Evolutionary conservation across 2,113 vertebrate species (phyloP), one percentile per base, ranked within the genome.

Genomic region (Salvator merianae): DNA sequence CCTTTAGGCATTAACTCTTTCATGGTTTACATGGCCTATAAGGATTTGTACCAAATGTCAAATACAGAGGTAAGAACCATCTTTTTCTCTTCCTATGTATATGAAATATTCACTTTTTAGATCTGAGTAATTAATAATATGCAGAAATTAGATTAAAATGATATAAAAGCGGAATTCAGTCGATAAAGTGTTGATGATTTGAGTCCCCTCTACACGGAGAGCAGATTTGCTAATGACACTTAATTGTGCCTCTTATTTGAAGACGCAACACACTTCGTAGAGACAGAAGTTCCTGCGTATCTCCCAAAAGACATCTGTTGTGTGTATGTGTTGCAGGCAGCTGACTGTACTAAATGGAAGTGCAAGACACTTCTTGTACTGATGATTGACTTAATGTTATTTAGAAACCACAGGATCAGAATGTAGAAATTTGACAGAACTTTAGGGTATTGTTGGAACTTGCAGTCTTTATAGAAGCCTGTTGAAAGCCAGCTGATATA

Each of bases 11-110:
- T 99, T 84, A 99, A 99, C 92, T 98, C 98, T 7, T 99, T 99
- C 97, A 98, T 99, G 95, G 98, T 99, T 92, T 98, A 99, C 94
- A 99, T 99, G 98, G 98, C 98, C 73, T 99, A 98, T 91, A 99
- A 99, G 95, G 98, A 99, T 95, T 95, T 98, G 90, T 99, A 98
- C 94, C 98, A 99, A 96, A 97, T 99, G 97, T 98, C 96, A 80
- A 99, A 99, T 96, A 99, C 97, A 0, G 98, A 99, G 98, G 98
- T 99, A 96, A 95, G 80, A 66, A 6, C 28, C 20, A 22, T 59
- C 22, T 2, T 3, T 2, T 10, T 0, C 0, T 72, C 24, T 2
- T 79, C 43, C 53, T 88, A 66, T 82, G 66, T 91, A 62, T 83
- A 38, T 0, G 53, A 50, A 75, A 34, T 87, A 30, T 50, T 20